These are phyloP conservation scores for Mesocricetus auratus DNA, from an alignment of 2,113 vertebrate species.

Conservation along the genomic window DNA sequence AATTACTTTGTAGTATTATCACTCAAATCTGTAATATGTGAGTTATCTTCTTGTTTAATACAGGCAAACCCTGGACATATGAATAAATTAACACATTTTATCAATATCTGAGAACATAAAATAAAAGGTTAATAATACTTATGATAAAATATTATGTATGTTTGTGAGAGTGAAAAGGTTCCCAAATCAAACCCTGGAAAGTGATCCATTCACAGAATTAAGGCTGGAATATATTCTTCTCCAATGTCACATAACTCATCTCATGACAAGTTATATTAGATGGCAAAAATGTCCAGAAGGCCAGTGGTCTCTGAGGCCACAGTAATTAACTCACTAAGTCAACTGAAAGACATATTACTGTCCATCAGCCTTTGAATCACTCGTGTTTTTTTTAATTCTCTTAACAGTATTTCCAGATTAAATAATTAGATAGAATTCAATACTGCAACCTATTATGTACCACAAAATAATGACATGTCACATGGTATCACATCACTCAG, in stretches of 20 bases:
- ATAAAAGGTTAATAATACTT: neutral
- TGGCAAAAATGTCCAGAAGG: no score
- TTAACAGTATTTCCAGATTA: neutral
- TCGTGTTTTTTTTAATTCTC: neutral
- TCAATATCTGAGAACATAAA: neutral
- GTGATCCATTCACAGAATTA: neutral
- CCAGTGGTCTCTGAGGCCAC: no score
- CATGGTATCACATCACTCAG: no score
- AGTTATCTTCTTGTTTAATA: neutral
- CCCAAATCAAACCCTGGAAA: neutral
- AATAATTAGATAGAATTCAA: neutral
- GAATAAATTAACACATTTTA: neutral
- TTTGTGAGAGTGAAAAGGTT: no score
- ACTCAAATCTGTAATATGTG: neutral
- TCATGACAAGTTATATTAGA: neutral
- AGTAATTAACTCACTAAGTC: neutral
- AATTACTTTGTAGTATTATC: neutral
- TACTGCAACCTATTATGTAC: neutral
- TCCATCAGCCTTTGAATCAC: neutral
- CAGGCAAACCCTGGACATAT: neutral
- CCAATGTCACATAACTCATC: neutral
- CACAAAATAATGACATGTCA: no score
- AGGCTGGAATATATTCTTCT: neutral
- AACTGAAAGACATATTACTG: neutral
- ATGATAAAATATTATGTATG: neutral